These are phyloP conservation scores for Eremobia ochroleuca DNA, from an alignment of 2,888 invertebrate species.

Conservation along the genomic window DNA sequence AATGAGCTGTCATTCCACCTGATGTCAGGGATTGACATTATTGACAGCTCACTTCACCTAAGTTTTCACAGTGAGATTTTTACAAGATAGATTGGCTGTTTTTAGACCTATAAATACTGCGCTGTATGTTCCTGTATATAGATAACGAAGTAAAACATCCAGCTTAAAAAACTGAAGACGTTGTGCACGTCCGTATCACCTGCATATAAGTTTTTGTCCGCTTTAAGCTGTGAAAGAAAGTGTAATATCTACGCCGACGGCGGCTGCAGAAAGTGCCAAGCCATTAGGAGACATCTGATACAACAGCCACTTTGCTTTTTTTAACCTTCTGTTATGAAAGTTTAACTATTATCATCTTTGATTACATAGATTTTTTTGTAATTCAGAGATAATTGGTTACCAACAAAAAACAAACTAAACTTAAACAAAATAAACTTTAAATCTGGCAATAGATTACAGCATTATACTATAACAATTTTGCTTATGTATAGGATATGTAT, in stretches of 20 bases:
- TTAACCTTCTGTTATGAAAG: conserved; percentile 29
- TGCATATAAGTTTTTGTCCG: conserved; percentile 18
- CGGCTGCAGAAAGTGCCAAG: conserved; percentile 52
- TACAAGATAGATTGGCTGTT: not conserved
- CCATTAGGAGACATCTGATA: conserved; percentile 63
- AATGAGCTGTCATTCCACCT: not conserved
- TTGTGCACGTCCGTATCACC: conserved; percentile 4
- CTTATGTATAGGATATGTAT: not conserved
- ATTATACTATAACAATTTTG: not conserved
- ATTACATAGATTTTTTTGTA: not conserved
- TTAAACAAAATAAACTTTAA: too few species aligned
- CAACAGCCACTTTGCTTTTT: conserved; percentile 39
- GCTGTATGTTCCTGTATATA: not conserved
- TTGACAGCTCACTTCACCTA: not conserved
- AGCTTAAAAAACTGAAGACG: not conserved
- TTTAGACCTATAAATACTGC: not conserved
- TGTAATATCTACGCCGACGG: conserved; percentile 32
- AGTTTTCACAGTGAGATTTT: not conserved
- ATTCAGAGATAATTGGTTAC: not conserved
- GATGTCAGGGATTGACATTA: not conserved
- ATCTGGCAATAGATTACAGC: not conserved
- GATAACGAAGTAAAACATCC: not conserved
- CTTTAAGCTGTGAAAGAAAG: conserved; percentile 49
- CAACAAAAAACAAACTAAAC: too few species aligned
- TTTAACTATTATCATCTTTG: conserved; percentile 6